Evolutionary conservation across 2,888 invertebrate species (phyloP).

Genomic region (Drosophila falleni): DNA sequence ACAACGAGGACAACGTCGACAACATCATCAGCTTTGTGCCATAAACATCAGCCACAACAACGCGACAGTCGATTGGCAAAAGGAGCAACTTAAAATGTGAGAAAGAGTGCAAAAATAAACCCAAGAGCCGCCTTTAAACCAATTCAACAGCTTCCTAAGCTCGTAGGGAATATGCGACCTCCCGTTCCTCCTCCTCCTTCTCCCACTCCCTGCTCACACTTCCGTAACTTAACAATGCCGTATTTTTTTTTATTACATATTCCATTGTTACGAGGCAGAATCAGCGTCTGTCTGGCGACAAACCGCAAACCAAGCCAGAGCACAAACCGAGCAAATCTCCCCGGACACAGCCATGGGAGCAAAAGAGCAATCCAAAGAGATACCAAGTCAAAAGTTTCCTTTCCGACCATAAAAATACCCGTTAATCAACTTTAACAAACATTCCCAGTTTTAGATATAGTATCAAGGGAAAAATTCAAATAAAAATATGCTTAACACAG

Average conservation of each 20-base stretch:
- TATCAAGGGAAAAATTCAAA: too few species aligned
- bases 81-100: constrained; percentile 21
- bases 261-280: constrained; percentile 62
- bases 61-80: constrained; percentile 46
- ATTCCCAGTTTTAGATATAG: too few species aligned
- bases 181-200: constrained; percentile 1
- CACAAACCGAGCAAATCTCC: constrained; percentile 34
- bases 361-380: constrained; percentile 69
- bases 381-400: neutral
- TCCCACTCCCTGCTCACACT: constrained; percentile 2
- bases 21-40: constrained; percentile 51
- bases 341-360: constrained; percentile 47
- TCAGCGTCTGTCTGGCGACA: constrained; percentile 52
- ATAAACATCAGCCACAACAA: constrained; percentile 50
- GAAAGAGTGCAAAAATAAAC: neutral
- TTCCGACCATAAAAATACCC: neutral
- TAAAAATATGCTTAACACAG: neutral
- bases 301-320: constrained; percentile 8
- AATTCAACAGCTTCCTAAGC: constrained; percentile 20
- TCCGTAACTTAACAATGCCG: constrained; percentile 36
- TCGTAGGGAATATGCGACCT: constrained; percentile 3
- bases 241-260: constrained; percentile 60
- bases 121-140: constrained; percentile 16
- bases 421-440: neutral
- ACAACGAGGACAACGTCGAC: constrained; percentile 25